Evolutionary conservation across 2,113 vertebrate genomes (phyloP).

Genomic region (Polypterus bichir): DNA sequence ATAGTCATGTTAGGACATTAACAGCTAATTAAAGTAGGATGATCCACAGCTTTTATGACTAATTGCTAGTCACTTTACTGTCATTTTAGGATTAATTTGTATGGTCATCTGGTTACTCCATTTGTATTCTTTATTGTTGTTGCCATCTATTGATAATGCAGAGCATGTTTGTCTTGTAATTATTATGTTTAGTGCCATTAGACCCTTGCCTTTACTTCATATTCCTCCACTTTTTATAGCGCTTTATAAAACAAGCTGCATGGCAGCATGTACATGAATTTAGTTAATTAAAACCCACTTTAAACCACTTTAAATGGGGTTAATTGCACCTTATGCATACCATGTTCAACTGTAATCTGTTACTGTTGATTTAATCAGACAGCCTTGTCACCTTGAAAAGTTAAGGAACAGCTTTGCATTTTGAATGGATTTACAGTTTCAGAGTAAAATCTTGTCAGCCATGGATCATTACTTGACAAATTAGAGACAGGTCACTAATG

Average conservation of each 20-base stretch:
- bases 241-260: background rate
- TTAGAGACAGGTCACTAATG: constrained; percentile 5
- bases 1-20: constrained; percentile 7
- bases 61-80: constrained; percentile 2
- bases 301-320: background rate
- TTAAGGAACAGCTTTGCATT: background rate
- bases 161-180: constrained; percentile 6
- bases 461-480: background rate
- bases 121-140: background rate
- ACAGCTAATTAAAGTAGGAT: constrained; percentile 8
- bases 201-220: background rate
- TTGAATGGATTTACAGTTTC: background rate
- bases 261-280: background rate
- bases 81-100: constrained; percentile 2
- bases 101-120: background rate
- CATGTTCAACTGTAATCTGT: background rate
- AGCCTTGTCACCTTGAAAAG: background rate
- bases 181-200: background rate
- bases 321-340: background rate
- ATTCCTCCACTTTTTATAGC: background rate
- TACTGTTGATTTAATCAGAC: background rate
- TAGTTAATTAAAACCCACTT: background rate
- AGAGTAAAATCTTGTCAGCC: background rate
- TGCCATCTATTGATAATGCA: background rate
- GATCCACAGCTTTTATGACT: constrained; percentile 7